Base-by-base conservation (phyloP, 2,113 vertebrate genomes). In the Thomomys bottae region DNA sequence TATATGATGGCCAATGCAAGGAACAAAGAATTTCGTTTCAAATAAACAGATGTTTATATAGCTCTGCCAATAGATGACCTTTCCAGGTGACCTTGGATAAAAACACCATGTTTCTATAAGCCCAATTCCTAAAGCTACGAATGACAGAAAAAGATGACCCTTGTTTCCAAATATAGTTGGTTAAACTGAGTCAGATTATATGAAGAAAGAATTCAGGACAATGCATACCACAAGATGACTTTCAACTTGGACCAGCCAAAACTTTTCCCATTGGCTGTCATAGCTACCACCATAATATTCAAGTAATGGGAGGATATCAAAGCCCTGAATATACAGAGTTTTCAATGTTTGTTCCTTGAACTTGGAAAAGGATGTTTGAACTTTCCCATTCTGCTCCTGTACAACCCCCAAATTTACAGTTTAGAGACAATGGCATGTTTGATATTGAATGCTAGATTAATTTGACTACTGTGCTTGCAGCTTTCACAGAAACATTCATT, bases 161-260 rank as follows among this genome's bases (percentile, higher is more conserved):
- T 42, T 72, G 6, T 8, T 6, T 75, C 34, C 57, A 2, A 20
- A 26, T 3, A 6, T 18, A 68, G 30, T 84, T 93, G 66, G 15
- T 66, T 67, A 59, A 54, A 10, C 49, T 2, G 38, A 66, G 28
- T 73, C 67, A 81, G 4, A 34, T 38, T 28, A 34, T 45, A 71
- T 1, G 20, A 3, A 0, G 12, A 38, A 0, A 78, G 9, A 20
- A 32, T 36, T 91, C 61, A 90, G 57, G 88, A 61, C 4, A 49
- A 4, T 36, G 3, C 5, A 1, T 63, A 6, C 8, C 21, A 45
- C 2, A 24, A 1, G 18, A 14, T 49, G 17, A 28, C 8, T 11
- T 15, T 86, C 40, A 57, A 1, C 36, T 77, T 61, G 42, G 36
- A 63, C 15, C 87, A 18, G n/a, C 20, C 54, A 40, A 9, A 5